Evolutionary conservation across 2,888 invertebrate genomes (phyloP).

Genomic region (Torymus tubicola): DNA sequence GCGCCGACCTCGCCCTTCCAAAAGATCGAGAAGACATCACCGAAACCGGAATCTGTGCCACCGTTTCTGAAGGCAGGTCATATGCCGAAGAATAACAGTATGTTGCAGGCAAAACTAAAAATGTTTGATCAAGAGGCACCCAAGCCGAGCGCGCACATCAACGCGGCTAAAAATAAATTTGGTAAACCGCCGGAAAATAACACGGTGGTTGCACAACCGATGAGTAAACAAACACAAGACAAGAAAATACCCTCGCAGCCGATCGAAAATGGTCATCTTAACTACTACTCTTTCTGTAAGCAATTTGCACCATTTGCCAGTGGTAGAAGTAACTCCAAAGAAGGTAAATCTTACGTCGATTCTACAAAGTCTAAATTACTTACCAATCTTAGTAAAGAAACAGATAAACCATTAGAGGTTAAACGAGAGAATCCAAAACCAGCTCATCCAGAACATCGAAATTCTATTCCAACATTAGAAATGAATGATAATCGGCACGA

Average conservation of each 20-base stretch:
- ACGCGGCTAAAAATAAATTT: conserved; percentile 36
- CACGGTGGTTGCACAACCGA: background rate
- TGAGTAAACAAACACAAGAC: background rate
- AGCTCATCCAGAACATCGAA: conserved; percentile 3
- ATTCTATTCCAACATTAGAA: background rate
- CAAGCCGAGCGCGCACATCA: background rate
- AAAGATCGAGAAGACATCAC: conserved; percentile 65
- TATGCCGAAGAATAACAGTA: conserved; percentile 62
- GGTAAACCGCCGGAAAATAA: conserved; percentile 25
- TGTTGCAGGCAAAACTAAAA: conserved; percentile 67
- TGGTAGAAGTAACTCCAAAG: conserved; percentile 16
- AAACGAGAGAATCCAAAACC: conserved; percentile 12
- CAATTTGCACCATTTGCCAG: conserved; percentile 59
- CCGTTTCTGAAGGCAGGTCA: conserved; percentile 63
- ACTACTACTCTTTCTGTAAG: conserved; percentile 67
- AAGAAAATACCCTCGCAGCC: conserved; percentile 47
- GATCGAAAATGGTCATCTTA: conserved; percentile 64
- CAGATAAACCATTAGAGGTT: background rate
- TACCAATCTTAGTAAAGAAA: conserved; percentile 25
- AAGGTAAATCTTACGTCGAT: conserved; percentile 35
- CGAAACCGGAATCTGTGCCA: conserved; percentile 42
- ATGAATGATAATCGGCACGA: conserved; percentile 13
- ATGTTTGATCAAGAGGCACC: conserved; percentile 65
- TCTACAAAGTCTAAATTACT: conserved; percentile 45
- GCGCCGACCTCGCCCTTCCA: conserved; percentile 72